A percentile compares a stretch with the other conserved stretches of the same genome.
These are phyloP conservation scores for Drosophila pandora DNA, from an alignment of 1,140 invertebrate genomes.

Conservation along the genomic window DNA sequence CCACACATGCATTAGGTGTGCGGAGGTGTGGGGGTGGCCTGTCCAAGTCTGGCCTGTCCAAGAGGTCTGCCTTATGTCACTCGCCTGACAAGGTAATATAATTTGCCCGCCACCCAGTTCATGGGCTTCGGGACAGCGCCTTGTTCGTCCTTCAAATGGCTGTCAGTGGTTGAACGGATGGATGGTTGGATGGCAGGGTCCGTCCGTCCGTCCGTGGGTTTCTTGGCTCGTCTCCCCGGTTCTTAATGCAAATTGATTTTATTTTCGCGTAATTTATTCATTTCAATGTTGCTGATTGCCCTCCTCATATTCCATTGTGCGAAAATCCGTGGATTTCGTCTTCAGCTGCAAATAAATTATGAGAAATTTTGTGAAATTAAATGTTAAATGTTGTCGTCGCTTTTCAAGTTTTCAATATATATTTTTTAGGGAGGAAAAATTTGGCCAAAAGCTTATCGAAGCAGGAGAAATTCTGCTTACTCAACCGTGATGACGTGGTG, in stretches of 20 bases:
- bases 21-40: not conserved
- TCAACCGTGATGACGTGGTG: constrained; percentile 13
- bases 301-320: constrained; percentile 43
- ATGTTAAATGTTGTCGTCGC: constrained; percentile 12
- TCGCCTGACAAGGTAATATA: constrained; percentile 69
- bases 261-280: constrained; percentile 60
- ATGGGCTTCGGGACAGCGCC: constrained; percentile 31
- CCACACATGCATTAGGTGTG: constrained; percentile 6
- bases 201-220: constrained; percentile 1
- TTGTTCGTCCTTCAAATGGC: constrained; percentile 45
- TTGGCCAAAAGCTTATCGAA: not conserved
- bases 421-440: not conserved
- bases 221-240: constrained; percentile 26
- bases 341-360: constrained; percentile 34
- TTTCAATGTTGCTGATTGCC: constrained; percentile 47
- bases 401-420: not conserved
- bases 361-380: constrained; percentile 14
- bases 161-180: constrained; percentile 26
- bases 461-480: constrained; percentile 6
- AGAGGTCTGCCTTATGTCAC: constrained; percentile 53
- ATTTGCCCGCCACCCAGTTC: constrained; percentile 51
- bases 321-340: constrained; percentile 24
- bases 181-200: constrained; percentile 2
- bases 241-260: constrained; percentile 64
- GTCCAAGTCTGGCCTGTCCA: constrained; percentile 3